Percentiles rank a stretch among this genome's conserved stretches.
phyloP scores from a whole-genome alignment of 2,797 vertebrate species.

The Crossoptilon crossoptilon region DNA sequence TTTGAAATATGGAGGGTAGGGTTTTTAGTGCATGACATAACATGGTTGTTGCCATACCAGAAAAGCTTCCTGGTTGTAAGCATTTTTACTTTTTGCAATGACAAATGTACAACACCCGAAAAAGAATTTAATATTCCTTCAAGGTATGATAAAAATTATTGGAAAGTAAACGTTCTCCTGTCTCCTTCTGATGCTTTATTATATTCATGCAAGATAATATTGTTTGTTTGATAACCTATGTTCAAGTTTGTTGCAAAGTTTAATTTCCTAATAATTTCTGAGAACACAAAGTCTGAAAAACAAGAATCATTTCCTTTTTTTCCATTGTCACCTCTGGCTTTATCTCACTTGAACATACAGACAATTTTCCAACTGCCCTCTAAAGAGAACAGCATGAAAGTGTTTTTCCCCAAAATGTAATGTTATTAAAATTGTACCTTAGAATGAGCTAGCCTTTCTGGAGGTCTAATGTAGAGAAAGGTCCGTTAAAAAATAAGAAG shows the following conservation, averaged over 20 bases:
- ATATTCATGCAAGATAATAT: constrained; percentile 47
- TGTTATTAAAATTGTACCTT: neutral
- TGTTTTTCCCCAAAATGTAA: neutral
- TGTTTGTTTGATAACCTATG: constrained; percentile 46
- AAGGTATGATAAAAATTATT: constrained; percentile 65
- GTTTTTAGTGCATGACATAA: neutral
- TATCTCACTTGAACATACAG: neutral
- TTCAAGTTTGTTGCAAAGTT: constrained; percentile 57
- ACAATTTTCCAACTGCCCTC: neutral
- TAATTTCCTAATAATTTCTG: constrained; percentile 57
- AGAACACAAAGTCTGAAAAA: constrained; percentile 19
- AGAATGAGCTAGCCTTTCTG: neutral
- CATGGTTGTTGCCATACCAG: neutral
- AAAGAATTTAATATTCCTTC: constrained; percentile 63
- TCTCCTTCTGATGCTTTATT: constrained; percentile 57
- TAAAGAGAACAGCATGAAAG: neutral
- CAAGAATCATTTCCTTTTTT: constrained; percentile 23
- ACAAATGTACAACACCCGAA: neutral
- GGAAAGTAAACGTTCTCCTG: constrained; percentile 38
- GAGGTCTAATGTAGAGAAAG: neutral
- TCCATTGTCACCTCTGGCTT: neutral
- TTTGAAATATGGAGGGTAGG: neutral
- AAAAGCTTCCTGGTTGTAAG: neutral
- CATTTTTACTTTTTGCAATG: constrained; percentile 14
- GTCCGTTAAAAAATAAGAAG: neutral